Conservation (phyloP, 2,888 invertebrate genomes). For the Cephalotes varians region DNA sequence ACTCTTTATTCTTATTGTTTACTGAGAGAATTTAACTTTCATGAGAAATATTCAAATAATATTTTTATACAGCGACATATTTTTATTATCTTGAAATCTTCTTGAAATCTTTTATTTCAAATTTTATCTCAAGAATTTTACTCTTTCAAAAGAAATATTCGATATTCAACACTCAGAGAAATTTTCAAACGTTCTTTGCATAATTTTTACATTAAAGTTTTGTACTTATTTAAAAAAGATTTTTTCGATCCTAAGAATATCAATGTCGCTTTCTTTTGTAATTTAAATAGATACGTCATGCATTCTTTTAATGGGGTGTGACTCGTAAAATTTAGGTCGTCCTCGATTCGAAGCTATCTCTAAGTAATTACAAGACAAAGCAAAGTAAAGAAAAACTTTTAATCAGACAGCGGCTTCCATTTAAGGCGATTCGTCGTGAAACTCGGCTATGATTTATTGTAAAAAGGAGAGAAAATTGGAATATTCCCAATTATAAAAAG, state of each 20-base stretch:
- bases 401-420: conserved; percentile 8
- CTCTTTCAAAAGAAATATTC: background rate
- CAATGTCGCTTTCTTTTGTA: background rate
- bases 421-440: conserved; percentile 1
- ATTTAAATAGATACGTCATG: conserved; percentile 14
- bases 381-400: conserved; percentile 30
- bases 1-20: background rate
- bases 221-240: background rate
- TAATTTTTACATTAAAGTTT: conserved; percentile 16
- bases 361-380: conserved; percentile 24
- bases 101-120: background rate
- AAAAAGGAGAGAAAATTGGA: background rate
- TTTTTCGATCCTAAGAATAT: background rate
- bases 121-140: background rate
- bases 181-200: background rate
- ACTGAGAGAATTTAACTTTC: background rate
- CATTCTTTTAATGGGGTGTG: conserved; percentile 8
- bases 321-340: conserved; percentile 10
- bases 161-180: background rate
- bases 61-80: background rate
- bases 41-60: background rate
- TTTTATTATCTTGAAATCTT: background rate
- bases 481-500: background rate
- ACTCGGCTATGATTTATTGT: background rate
- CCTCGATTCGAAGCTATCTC: background rate